A percentile compares a stretch with the other conserved stretches of the same genome.
These are phyloP conservation scores for Bombylius discolor DNA, from an alignment of 2,888 invertebrate genomes.

Conservation along the genomic window DNA sequence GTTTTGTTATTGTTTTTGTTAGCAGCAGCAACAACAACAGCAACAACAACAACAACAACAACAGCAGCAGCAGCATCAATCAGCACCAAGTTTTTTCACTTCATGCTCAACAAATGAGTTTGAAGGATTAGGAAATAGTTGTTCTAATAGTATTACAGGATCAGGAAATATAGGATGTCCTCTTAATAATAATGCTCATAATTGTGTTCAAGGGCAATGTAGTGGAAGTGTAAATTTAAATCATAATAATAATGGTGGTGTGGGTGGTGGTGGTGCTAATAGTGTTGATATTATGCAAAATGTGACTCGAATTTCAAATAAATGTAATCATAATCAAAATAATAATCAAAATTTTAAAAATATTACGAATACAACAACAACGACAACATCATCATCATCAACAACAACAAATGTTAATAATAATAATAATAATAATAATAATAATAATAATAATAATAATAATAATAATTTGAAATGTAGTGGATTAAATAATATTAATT, in stretches of 20 bases:
- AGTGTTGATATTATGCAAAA: slow-evolving; percentile 5
- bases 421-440: background rate
- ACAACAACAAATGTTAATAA: background rate
- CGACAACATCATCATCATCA: too few relatives aligned
- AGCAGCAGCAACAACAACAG: slow-evolving; percentile 1
- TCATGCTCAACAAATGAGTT: background rate
- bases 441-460: background rate
- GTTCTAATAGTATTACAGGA: too few relatives aligned
- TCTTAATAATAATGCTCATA: slow-evolving; percentile 9
- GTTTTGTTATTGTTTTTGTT: background rate
- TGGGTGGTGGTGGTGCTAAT: slow-evolving; percentile 15
- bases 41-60: background rate
- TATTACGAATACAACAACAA: too few relatives aligned
- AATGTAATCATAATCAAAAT: too few relatives aligned
- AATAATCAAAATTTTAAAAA: too few relatives aligned
- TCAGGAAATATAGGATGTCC: slow-evolving; percentile 4
- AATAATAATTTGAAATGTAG: too few relatives aligned
- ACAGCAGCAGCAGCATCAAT: background rate
- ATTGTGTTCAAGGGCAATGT: background rate
- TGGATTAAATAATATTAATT: background rate
- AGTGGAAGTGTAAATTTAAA: background rate
- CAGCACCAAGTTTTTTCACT: background rate
- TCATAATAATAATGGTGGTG: slow-evolving; percentile 6
- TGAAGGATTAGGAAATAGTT: too few relatives aligned
- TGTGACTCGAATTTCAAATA: too few relatives aligned